These are phyloP conservation scores for Cossypha dichroa DNA, from an alignment of 2,797 vertebrate species.

Conservation along the genomic window DNA sequence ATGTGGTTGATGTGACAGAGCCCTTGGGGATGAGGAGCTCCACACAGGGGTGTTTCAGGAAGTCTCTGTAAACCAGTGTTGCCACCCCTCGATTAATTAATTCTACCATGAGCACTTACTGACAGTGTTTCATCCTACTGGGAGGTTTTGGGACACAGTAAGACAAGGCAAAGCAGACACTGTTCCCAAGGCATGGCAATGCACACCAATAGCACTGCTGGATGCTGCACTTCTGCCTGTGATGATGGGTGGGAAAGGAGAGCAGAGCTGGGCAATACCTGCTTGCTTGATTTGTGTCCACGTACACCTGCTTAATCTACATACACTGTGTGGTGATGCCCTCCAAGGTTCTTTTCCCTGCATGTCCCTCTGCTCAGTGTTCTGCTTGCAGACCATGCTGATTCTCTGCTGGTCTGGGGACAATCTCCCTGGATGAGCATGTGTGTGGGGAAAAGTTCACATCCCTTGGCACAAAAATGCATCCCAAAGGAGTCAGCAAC, in stretches of 20 bases:
- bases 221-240: fast-evolving
- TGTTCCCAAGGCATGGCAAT: background rate
- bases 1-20: background rate
- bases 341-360: background rate
- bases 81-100: background rate
- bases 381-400: background rate
- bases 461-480: background rate
- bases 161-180: background rate
- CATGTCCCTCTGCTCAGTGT: background rate
- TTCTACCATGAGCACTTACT: background rate
- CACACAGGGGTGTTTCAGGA: fast-evolving
- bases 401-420: background rate
- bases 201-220: background rate
- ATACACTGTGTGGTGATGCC: fast-evolving
- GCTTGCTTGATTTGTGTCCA: background rate
- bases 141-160: background rate
- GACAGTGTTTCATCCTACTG: background rate
- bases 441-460: background rate
- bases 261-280: background rate
- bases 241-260: background rate
- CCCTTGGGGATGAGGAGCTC: background rate
- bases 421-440: background rate
- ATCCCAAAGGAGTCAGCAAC: background rate
- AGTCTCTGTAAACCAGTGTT: background rate
- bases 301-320: fast-evolving